Percentiles rank a stretch among this genome's conserved stretches.
phyloP scores from a whole-genome alignment of 2,113 vertebrate genomes.

The Ciconia boyciana region DNA sequence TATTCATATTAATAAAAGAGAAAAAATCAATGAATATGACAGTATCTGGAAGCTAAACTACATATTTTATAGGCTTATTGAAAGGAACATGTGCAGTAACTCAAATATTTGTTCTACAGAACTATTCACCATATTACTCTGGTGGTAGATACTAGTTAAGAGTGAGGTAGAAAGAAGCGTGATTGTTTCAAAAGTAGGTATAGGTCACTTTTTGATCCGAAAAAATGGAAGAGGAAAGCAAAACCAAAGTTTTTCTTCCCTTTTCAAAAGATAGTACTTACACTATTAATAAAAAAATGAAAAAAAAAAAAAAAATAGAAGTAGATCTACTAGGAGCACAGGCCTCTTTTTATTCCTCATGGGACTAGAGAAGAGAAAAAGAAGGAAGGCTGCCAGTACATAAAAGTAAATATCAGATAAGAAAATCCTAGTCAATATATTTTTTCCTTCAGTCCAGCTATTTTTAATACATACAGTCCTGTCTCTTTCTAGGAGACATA shows the following conservation, averaged over 20 bases:
- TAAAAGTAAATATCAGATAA: conserved; percentile 55
- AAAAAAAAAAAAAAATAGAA: neutral
- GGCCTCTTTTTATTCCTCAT: conserved; percentile 13
- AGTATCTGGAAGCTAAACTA: neutral
- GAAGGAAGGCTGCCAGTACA: conserved; percentile 1
- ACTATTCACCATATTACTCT: neutral
- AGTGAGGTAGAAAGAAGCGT: neutral
- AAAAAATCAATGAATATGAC: neutral
- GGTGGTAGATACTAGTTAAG: neutral
- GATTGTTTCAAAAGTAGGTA: neutral
- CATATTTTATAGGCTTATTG: neutral
- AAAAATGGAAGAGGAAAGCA: neutral
- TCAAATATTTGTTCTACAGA: neutral
- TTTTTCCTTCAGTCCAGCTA: conserved; percentile 42
- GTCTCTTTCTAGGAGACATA: conserved; percentile 64
- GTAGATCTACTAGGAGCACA: neutral
- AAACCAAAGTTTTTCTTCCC: neutral
- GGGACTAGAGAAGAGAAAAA: neutral
- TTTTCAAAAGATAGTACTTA: neutral
- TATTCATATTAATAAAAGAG: neutral
- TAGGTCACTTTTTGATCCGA: neutral
- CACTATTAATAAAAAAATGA: neutral
- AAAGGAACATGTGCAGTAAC: neutral
- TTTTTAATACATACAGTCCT: conserved; percentile 64
- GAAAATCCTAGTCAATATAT: conserved; percentile 61